Evolutionary conservation across 37 sponge, comb jelly and placozoan species (phyloP), one percentile per base, ranked within the genome.

Genomic region (Petrosia ficiformis): DNA sequence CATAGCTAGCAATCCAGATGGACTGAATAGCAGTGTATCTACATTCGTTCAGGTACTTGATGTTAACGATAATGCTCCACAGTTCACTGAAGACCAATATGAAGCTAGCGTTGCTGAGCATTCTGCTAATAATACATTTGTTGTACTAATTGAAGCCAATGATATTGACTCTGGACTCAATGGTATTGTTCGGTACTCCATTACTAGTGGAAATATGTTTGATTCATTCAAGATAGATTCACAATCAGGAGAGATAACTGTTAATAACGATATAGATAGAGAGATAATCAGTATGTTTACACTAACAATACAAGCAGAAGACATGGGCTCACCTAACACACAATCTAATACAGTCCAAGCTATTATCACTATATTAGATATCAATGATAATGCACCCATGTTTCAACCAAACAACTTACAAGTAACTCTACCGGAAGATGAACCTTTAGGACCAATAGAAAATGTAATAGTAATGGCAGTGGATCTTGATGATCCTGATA

Each of bases 311-410:
- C 71, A 67, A 22, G 96, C 84, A n/a, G 29, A 26, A 22, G 84
- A 72, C 11, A 19, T 38, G 8, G 58, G 69, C 43, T 3, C 0
- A 28, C 26, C 33, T 41, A 30, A 44, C 42, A 8, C 28, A 22
- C 61, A 28, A 37, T 38, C 59, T 5, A 65, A 59, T 57, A 42
- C 30, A 16, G 74, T 74, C 3, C 42, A 21, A 38, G 78, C 88
- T 4, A 22, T 37, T 11, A 77, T 93, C 30, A 79, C 57, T n/a
- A 67, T 93, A 11, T 60, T 44, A n/a, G 89, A 95, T 42, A 68
- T 81, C 31, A 95, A 95, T 75, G 96, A 95, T 80, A 82, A 95
- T 39, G 43, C 74, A 21, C 96, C 96, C 6, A 34, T 81, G 0
- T 86, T 95, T 35, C 40, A 39, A 2, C 82, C 78, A 4, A 56